Evolutionary conservation across 2,797 vertebrate species (phyloP).

Genomic region (Rhynchonycteris naso): DNA sequence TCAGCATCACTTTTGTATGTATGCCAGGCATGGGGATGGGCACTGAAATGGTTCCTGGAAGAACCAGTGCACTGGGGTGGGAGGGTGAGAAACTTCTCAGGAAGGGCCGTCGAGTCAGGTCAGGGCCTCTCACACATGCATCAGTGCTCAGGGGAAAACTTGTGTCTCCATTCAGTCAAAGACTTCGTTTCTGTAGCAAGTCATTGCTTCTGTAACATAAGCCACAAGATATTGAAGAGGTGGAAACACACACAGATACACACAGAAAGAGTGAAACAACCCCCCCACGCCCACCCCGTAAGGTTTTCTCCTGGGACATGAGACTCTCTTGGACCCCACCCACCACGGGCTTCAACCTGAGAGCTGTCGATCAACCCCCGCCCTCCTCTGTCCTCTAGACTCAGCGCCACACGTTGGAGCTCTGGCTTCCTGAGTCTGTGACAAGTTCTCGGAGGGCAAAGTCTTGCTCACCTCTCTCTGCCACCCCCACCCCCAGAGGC

Average conservation of each 20-base stretch:
- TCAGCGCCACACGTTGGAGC: fast-evolving
- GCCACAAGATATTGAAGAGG: neutral
- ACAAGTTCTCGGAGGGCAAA: neutral
- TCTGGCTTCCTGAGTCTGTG: neutral
- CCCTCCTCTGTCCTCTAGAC: neutral
- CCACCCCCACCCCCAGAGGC: fast-evolving
- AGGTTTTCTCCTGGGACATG: neutral
- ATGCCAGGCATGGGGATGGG: neutral
- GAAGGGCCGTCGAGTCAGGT: neutral
- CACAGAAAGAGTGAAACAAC: neutral
- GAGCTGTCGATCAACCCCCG: too few relatives aligned
- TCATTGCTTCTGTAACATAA: neutral
- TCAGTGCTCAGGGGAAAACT: neutral
- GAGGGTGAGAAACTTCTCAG: neutral
- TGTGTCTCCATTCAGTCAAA: neutral
- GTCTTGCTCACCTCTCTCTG: fast-evolving
- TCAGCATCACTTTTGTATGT: fast-evolving
- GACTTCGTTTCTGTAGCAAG: neutral
- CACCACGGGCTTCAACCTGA: neutral
- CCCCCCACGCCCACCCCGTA: neutral
- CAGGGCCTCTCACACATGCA: neutral
- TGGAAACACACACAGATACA: neutral
- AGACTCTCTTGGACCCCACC: neutral
- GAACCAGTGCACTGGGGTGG: neutral
- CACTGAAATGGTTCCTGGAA: neutral